Percentiles rank a stretch among this genome's conserved stretches.
phyloP scores from a whole-genome alignment of 2,113 vertebrate species.

The Plotosus lineatus region DNA sequence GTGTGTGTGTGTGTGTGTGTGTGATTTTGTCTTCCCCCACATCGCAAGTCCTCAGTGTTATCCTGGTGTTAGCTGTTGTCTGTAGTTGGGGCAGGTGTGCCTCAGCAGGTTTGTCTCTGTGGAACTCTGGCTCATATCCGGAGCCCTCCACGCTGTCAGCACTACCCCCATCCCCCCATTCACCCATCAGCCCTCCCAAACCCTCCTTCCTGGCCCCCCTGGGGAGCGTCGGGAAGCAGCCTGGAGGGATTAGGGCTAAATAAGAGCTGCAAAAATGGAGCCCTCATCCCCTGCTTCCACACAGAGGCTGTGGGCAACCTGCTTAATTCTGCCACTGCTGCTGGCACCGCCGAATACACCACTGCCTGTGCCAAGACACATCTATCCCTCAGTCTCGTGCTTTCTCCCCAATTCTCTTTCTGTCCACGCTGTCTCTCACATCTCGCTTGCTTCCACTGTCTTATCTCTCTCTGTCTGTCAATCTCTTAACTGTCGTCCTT shows the following conservation, averaged over 20 bases:
- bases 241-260: conserved; percentile 73
- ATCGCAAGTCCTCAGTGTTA: conserved; percentile 35
- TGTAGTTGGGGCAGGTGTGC: conserved; percentile 53
- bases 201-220: conserved; percentile 58
- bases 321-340: conserved; percentile 53
- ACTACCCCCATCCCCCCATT: conserved; percentile 30
- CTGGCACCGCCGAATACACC: conserved; percentile 42
- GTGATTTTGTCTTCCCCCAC: background rate
- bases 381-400: conserved; percentile 53
- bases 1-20: too few species aligned
- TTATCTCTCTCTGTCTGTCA: conserved; percentile 35
- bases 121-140: conserved; percentile 53
- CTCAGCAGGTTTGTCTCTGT: conserved; percentile 55
- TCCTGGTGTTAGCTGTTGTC: conserved; percentile 45
- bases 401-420: conserved; percentile 46
- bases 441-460: background rate
- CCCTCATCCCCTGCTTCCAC: conserved; percentile 71
- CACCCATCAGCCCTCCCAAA: conserved; percentile 22
- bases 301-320: conserved; percentile 67
- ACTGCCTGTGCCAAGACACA: conserved; percentile 47
- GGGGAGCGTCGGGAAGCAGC: conserved; percentile 71
- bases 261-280: conserved; percentile 65
- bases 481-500: conserved; percentile 32
- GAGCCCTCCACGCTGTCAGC: conserved; percentile 54
- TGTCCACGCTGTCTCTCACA: conserved; percentile 52